Base-by-base conservation (phyloP, 2,888 invertebrate species). In the Agrotis exclamationis region DNA sequence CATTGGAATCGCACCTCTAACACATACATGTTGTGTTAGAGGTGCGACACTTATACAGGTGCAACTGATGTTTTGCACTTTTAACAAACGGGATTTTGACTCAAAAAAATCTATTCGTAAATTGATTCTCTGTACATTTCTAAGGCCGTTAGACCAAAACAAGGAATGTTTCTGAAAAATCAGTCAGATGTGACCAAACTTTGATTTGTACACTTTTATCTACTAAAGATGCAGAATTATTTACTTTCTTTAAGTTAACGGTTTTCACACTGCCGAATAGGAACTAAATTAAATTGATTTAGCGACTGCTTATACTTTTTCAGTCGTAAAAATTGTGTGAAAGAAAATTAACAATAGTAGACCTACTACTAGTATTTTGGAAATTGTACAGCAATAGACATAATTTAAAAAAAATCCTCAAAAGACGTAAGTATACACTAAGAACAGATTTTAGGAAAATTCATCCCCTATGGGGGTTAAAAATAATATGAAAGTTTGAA, bases 41-140 rank as follows among this genome's bases (percentile, higher is more conserved):
- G n/a, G n/a, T n/a, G n/a, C n/a, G n/a, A n/a, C n/a, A n/a, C n/a
- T n/a, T n/a, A 28, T 53, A 47, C 58, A 63, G 70, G 75, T 78
- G 65, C 70, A 62, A 51, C 64, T 65, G 47, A 44, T 84, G 82
- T 82, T 84, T 82, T 78, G 75, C 80, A 72, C 76, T 70, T 80
- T 72, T 67, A 20, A 56, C 62, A 80, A 84, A 84, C 78, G 74
- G 83, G 72, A 78, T 76, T 83, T 65, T 28, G 9, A 47, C 39
- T 59, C 50, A 65, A 80, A 82, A 68, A 75, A 64, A 59, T 16
- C 59, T 53, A 66, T 65, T 75, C 54, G 62, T 20, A 70, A 83
- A 79, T 84, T 62, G 74, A 84, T 78, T 84, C 56, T 73, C 67
- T 65, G 65, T 70, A 70, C 70, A 74, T 47, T 51, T 59, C 69